phyloP scores from a whole-genome alignment of 1,140 invertebrate species.

The Pseudomyrmex concolor region DNA sequence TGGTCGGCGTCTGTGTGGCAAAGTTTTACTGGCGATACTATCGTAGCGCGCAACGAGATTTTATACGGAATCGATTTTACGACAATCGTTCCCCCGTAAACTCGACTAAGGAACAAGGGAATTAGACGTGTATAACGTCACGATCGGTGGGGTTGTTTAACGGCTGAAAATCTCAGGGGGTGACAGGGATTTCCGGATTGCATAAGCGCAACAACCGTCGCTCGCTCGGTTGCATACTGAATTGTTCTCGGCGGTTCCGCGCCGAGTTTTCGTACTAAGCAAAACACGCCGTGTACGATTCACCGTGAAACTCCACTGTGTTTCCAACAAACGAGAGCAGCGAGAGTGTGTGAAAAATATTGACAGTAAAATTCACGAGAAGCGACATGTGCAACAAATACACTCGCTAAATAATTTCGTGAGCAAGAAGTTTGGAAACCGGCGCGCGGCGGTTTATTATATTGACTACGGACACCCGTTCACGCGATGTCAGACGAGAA shows the following conservation, averaged over 20 bases:
- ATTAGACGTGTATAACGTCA: constrained; percentile 41
- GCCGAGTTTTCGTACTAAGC: no score
- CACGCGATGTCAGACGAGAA: background rate
- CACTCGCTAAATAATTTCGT: no score
- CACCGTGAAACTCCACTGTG: no score
- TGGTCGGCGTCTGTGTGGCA: background rate
- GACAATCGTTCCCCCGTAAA: constrained; percentile 3
- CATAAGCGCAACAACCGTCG: background rate
- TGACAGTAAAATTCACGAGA: no score
- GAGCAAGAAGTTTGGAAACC: no score
- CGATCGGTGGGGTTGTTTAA: constrained; percentile 2
- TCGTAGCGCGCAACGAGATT: constrained; percentile 27
- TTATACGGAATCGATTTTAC: constrained; percentile 42
- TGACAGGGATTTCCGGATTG: background rate
- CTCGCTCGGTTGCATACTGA: background rate
- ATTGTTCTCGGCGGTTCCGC: no score
- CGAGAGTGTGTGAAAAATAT: no score
- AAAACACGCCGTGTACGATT: no score
- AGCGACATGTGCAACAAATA: no score
- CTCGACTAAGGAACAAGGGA: background rate
- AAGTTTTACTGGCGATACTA: constrained; percentile 42
- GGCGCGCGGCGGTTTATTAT: no score
- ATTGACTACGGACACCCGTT: no score
- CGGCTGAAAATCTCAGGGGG: background rate
- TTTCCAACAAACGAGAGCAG: no score